Base-by-base conservation (phyloP, 2,113 vertebrate species). In the Hydrochoerus hydrochaeris region DNA sequence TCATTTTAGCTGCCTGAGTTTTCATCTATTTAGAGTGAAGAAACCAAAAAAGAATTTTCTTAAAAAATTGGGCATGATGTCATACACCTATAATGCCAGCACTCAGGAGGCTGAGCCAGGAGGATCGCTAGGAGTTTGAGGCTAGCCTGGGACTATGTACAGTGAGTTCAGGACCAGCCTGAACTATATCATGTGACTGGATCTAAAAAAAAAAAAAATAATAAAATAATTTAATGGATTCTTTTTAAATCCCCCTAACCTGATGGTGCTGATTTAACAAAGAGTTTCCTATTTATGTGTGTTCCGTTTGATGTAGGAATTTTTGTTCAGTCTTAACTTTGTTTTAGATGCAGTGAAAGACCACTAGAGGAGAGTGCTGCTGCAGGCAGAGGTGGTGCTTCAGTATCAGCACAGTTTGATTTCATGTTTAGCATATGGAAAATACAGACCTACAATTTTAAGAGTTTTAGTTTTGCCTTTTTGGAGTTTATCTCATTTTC, bases 401-500 rank as follows among this genome's bases (percentile, higher is more conserved):
- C 17, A 22, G 8, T 46, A 20, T 26, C 0, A 49, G 46, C 38
- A 14, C 12, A 24, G 30, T 41, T 49, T 69, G 3, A n/a, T 19
- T 88, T 88, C 83, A 54, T 0, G 0, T n/a, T 44, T 85, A 32
- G 12, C 4, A 20, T 8, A 26, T 49, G 20, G 9, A 90, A 19
- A 83, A 83, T 26, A 65, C 12, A 84, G 30, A 38, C 65, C 65
- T 78, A 22, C 5, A 19, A 19, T 88, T 94, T 82, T 44, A n/a
- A 96, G 60, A 83, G 19, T 44, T 97, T 93, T 85, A 77, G 26
- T 62, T 96, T 91, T 97, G 32, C 30, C 71, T 86, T 91, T 92
- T 35, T 85, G 57, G 84, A 80, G 44, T 90, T 87, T 90, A 75
- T 88, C 41, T 88, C 41, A 49, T 60, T 82, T 92, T 49, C 19